Evolutionary conservation across 2,113 vertebrate genomes (phyloP), one percentile per base, ranked within the genome.

Genomic region (Vicugna pacos): DNA sequence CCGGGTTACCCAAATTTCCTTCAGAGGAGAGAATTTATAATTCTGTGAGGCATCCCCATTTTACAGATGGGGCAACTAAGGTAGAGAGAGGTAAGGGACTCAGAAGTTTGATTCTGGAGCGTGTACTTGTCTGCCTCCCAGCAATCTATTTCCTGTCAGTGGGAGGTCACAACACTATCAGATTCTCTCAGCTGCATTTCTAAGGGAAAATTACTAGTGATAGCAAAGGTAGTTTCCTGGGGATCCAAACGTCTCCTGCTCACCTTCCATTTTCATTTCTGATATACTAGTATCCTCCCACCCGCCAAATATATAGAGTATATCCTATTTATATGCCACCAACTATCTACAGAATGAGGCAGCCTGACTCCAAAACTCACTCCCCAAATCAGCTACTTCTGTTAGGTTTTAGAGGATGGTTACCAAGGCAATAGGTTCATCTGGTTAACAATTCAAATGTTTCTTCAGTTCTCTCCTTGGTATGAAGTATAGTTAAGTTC

Each of bases 1-100:
- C 0, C 3, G 2, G 28, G 20, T 32, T 17, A 38, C 64, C n/a
- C 1, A 1, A 6, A 22, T 35, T 2, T 0, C 48, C 48, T 24
- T 16, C 22, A 14, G 28, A 65, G 32, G 0, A 20, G 28, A 48
- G n/a, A 56, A 56, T 15, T 30, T 28, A 32, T 9, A 3, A 69
- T 17, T 8, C 38, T 26, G 0, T 5, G 22, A 20, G 28, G 19
- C 20, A 35, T 14, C 32, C n/a, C 67, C 56, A 58, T 1, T 32
- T 24, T 38, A 75, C 24, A 89, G 73, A 77, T 2, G 9, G 60
- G 19, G 62, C 60, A 65, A 58, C 14, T 38, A 12, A 46, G 67
- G 26, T 5, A 24, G 16, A 48, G 42, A 79, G 52, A 56, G 9
- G 4, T 58, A n/a, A 65, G 70, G 9, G 52, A 67, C 42, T 65